Evolutionary conservation across 2,888 invertebrate genomes (phyloP).

Genomic region (Rotaria macrura): DNA sequence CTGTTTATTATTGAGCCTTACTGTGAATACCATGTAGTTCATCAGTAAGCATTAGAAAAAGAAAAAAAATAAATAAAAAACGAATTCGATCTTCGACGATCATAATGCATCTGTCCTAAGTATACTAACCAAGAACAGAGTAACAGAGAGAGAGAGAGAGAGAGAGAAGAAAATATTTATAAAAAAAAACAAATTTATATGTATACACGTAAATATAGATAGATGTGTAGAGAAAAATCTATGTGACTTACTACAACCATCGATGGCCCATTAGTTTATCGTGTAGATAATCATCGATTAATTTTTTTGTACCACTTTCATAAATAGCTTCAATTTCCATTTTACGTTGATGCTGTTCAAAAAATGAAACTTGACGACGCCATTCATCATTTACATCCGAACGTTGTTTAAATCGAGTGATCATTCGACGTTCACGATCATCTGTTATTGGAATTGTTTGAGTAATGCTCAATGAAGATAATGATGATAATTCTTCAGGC

Average conservation of each 20-base stretch:
- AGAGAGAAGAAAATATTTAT: too few species aligned
- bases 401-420: background rate
- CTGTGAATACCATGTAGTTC: background rate
- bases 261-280: background rate
- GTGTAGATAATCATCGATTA: background rate
- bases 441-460: background rate
- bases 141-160: background rate
- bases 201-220: too few species aligned
- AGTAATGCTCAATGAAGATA: background rate
- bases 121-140: background rate
- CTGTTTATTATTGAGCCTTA: background rate
- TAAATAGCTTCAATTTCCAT: conserved; percentile 3
- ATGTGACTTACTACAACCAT: background rate
- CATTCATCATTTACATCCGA: background rate
- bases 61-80: background rate
- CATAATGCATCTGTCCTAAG: background rate
- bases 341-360: background rate
- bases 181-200: too few species aligned
- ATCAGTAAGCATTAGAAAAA: background rate
- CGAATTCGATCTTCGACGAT: background rate
- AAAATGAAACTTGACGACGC: background rate
- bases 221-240: too few species aligned
- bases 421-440: background rate
- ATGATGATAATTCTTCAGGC: background rate
- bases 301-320: background rate